phyloP scores from a whole-genome alignment of 1,140 invertebrate genomes.

The Achatina immaculata region DNA sequence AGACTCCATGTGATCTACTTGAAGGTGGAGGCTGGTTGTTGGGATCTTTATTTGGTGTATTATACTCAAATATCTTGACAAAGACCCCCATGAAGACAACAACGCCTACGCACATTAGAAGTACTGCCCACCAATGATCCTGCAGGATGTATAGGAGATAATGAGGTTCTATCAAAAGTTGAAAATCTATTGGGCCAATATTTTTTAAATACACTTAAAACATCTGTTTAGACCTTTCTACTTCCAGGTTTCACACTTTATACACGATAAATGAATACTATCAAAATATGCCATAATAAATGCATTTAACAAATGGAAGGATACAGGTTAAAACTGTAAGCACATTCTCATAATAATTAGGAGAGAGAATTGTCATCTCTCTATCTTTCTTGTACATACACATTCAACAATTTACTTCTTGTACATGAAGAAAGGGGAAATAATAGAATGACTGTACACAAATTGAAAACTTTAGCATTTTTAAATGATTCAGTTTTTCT shows the following conservation, averaged over 20 bases:
- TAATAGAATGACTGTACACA: no score
- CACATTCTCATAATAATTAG: no score
- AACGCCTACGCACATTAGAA: constrained; percentile 41
- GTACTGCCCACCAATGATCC: constrained; percentile 48
- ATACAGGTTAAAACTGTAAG: no score
- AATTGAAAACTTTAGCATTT: no score
- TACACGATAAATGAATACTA: no score
- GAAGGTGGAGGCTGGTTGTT: background rate
- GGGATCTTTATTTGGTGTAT: constrained; percentile 43
- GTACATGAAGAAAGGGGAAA: no score
- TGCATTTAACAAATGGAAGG: no score
- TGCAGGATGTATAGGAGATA: background rate
- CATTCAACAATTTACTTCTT: no score
- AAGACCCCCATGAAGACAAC: constrained; percentile 42
- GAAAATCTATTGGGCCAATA: background rate
- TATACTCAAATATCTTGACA: constrained; percentile 42
- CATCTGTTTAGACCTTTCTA: background rate
- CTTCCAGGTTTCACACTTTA: background rate
- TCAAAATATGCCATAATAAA: no score
- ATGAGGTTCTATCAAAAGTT: background rate
- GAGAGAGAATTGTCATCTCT: no score
- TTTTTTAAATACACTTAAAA: background rate
- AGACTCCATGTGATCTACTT: background rate
- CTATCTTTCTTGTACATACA: no score
- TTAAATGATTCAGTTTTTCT: no score